Evolutionary conservation across 2,797 vertebrate species (phyloP), one percentile per base, ranked within the genome.

Genomic region (Acanthiza pusilla): DNA sequence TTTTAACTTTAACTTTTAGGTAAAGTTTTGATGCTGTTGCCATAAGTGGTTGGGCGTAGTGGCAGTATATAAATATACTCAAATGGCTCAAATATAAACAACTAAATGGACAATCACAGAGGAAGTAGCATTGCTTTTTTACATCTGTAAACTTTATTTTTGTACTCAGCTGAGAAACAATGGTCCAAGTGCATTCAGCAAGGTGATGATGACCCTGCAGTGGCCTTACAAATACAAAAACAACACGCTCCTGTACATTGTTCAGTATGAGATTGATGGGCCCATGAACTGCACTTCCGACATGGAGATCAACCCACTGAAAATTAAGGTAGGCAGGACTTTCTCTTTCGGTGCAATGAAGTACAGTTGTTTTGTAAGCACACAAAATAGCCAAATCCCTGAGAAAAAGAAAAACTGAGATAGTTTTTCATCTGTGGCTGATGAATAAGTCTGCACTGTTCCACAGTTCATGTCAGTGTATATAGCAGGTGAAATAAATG

Each of bases 181-280:
- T 1, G 99, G 99, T 5, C 99, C 99, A 30, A 99, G 99, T 86
- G 98, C 99, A 0, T 98, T 99, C 98, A 99, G 99, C 84, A 99
- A 99, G 91, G 99, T 99, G 21, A 97, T 99, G 76, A 95, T 99
- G 85, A 98, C 97, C 36, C 98, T 99, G 32, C 95, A 98, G 42
- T 99, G 98, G 98, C 99, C 99, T 2, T 98, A 99, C 95, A 98
- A 96, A 55, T 98, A 97, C 2, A 98, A 97, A 80, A 99, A 99
- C 62, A 97, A 98, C 67, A 99, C 98, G 0, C 96, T 99, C 85
- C 94, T 99, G 87, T 99, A 99, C 94, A 98, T 99, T 93, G 98
- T 98, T 62, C 97, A 98, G 67, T 99, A 98, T 29, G 98, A 99
- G 45, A 98, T 99, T 5, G 99, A 99, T 23, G 99, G 99, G 11